Evolutionary conservation across 2,797 vertebrate genomes (phyloP).

Genomic region (Lithobates sylvaticus): DNA sequence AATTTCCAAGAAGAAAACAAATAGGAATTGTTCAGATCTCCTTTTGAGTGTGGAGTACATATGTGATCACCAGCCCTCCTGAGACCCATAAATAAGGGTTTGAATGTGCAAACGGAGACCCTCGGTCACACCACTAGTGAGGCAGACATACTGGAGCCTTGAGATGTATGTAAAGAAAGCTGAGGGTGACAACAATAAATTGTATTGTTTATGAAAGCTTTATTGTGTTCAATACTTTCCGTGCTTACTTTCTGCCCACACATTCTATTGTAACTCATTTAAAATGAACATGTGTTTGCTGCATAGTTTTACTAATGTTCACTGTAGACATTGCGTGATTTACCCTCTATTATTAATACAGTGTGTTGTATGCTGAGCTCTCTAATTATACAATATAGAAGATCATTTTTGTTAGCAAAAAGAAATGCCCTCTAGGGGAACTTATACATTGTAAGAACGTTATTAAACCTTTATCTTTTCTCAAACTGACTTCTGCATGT

Average conservation of each 20-base stretch:
- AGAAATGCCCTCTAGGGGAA: too few relatives aligned
- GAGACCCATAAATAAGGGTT: not conserved
- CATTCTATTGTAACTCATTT: not conserved
- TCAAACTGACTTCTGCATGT: too few relatives aligned
- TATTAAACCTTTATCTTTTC: too few relatives aligned
- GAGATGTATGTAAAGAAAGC: not conserved
- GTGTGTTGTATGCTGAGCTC: too few relatives aligned
- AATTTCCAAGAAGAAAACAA: not conserved
- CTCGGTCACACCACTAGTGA: not conserved
- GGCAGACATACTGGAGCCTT: constrained; percentile 1
- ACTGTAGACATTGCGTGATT: not conserved
- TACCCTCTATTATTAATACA: not conserved
- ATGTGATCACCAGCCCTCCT: not conserved
- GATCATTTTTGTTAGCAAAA: too few relatives aligned
- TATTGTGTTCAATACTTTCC: not conserved
- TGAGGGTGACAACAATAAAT: not conserved
- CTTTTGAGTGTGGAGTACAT: not conserved
- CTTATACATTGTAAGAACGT: too few relatives aligned
- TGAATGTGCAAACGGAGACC: not conserved
- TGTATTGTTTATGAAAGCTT: not conserved
- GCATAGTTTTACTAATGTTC: constrained; percentile 1
- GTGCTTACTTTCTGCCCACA: not conserved
- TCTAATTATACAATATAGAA: too few relatives aligned
- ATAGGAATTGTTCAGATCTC: not conserved
- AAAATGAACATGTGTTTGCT: constrained; percentile 7